Percentiles rank a stretch among this genome's conserved stretches.
phyloP scores from a whole-genome alignment of 1,140 invertebrate genomes.

The Pectinophora gossypiella region DNA sequence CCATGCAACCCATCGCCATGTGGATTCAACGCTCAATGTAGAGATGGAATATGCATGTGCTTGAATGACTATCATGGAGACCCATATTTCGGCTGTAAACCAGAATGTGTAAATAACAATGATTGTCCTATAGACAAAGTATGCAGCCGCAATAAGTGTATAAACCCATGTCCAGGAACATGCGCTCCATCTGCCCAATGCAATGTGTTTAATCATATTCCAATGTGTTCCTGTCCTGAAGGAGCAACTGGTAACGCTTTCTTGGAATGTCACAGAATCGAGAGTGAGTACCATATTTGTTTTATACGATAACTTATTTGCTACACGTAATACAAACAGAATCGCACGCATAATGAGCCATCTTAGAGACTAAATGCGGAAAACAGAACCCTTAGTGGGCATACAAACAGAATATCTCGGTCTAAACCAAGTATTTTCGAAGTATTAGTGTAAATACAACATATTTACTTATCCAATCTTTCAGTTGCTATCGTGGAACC shows the following conservation, averaged over 20 bases:
- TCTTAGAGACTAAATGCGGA: too few relatives aligned
- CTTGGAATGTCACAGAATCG: slow-evolving; percentile 72
- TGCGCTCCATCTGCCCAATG: slow-evolving; percentile 83
- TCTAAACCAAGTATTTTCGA: not conserved
- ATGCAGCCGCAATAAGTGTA: slow-evolving; percentile 83
- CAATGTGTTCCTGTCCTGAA: slow-evolving; percentile 80
- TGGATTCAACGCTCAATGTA: slow-evolving; percentile 81
- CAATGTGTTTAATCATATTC: slow-evolving; percentile 82
- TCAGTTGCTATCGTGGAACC: slow-evolving; percentile 62
- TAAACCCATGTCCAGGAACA: slow-evolving; percentile 82
- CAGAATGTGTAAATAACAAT: slow-evolving; percentile 81
- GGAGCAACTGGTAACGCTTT: slow-evolving; percentile 80
- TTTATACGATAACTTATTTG: too few relatives aligned
- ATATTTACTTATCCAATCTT: slow-evolving; percentile 17
- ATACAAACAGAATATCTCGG: not conserved
- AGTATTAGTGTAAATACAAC: not conserved
- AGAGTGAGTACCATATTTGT: slow-evolving; percentile 37
- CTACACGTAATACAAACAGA: too few relatives aligned
- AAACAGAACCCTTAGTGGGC: too few relatives aligned
- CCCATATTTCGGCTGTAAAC: slow-evolving; percentile 81
- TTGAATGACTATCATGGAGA: slow-evolving; percentile 81
- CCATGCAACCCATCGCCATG: slow-evolving; percentile 83
- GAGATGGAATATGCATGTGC: slow-evolving; percentile 80
- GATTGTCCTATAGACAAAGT: slow-evolving; percentile 82
- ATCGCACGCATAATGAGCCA: too few relatives aligned